Conservation (phyloP, 2,113 vertebrate genomes). For the Ptyas mucosa region DNA sequence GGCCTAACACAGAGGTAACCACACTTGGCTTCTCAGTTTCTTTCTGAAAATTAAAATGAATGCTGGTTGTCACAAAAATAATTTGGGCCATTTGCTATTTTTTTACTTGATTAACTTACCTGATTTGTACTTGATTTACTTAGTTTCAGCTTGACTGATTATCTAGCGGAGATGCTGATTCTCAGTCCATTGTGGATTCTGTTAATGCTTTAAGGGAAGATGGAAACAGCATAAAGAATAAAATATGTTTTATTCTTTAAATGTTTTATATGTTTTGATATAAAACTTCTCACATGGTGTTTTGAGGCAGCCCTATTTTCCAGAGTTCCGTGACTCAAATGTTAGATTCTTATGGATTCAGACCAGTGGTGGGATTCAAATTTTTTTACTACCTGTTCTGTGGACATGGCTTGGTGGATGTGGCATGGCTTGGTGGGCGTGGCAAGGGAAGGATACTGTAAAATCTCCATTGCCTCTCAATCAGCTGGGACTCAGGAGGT, state of each 20-base stretch:
- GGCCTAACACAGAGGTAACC: background rate
- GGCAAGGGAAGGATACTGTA: no score
- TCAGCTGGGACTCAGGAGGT: no score
- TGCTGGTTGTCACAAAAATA: background rate
- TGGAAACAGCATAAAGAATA: background rate
- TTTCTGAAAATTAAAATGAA: background rate
- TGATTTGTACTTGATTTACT: background rate
- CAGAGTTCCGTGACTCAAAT: background rate
- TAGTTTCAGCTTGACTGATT: background rate
- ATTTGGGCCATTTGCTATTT: background rate
- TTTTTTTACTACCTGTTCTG: no score
- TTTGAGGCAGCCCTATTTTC: background rate
- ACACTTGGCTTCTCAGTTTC: background rate
- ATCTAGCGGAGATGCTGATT: background rate
- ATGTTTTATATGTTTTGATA: no score
- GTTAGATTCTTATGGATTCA: background rate
- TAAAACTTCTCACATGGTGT: background rate
- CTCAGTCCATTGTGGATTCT: background rate
- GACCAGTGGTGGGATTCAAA: background rate
- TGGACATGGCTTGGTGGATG: no score
- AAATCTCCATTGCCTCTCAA: no score
- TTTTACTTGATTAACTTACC: background rate
- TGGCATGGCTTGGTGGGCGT: no score
- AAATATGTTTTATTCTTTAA: no score
- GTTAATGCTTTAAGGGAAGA: background rate